phyloP scores from a whole-genome alignment of 2,888 invertebrate genomes.

The Brenthis daphne region DNA sequence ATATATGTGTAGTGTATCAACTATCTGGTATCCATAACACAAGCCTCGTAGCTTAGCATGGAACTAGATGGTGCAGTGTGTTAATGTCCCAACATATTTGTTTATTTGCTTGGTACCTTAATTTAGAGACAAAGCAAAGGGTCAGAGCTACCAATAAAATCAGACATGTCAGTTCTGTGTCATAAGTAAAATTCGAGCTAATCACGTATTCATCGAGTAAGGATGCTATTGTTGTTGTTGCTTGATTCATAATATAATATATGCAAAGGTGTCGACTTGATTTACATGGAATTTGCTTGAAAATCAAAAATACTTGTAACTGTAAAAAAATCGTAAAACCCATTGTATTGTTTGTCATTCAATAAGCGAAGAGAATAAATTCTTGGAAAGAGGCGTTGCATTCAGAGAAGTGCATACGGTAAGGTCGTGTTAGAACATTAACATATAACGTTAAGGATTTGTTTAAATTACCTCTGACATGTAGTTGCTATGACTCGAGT shows the following conservation, averaged over 20 bases:
- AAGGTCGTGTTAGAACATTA: slow-evolving; percentile 23
- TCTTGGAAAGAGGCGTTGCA: slow-evolving; percentile 34
- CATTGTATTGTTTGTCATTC: slow-evolving; percentile 13
- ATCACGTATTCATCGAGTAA: slow-evolving; percentile 27
- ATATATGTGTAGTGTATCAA: no score
- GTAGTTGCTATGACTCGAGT: no score
- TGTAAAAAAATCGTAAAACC: slow-evolving; percentile 30
- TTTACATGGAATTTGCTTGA: slow-evolving; percentile 22
- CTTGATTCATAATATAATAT: slow-evolving; percentile 34
- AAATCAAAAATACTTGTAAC: slow-evolving; percentile 21
- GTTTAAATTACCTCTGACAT: slow-evolving; percentile 4
- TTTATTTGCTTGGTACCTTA: no score
- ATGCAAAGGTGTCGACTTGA: slow-evolving; percentile 34
- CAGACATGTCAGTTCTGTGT: not conserved
- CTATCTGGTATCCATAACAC: no score
- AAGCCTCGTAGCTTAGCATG: no score
- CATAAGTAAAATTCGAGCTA: slow-evolving; percentile 23
- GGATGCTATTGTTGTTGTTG: slow-evolving; percentile 27
- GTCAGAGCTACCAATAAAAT: slow-evolving; percentile 8
- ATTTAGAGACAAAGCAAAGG: no score
- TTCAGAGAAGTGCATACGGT: slow-evolving; percentile 33
- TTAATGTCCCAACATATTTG: no score
- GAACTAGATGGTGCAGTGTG: no score
- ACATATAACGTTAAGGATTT: slow-evolving; percentile 16
- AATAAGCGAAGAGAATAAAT: slow-evolving; percentile 22